These are phyloP conservation scores for Noctua comes DNA, from an alignment of 2,888 invertebrate genomes.

Conservation along the genomic window DNA sequence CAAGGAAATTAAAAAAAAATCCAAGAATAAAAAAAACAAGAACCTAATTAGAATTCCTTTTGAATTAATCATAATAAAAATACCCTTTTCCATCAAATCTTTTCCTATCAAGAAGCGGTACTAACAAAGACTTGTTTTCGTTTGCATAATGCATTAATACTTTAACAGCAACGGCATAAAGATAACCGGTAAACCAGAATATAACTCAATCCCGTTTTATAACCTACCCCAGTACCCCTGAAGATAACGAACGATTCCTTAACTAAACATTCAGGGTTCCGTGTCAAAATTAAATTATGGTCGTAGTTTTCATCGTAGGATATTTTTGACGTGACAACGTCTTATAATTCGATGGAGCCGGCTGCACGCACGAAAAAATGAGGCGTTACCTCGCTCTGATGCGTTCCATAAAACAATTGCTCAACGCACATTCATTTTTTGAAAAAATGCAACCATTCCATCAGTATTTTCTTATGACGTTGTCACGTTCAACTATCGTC, in stretches of 20 bases:
- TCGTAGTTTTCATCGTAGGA: neutral
- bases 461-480: too few species aligned
- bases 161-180: slow-evolving; percentile 38
- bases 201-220: slow-evolving; percentile 52
- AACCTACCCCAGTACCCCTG: slow-evolving; percentile 21
- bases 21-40: too few species aligned
- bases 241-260: slow-evolving; percentile 40
- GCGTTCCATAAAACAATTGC: too few species aligned
- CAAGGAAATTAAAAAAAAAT: neutral
- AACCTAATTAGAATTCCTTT: neutral
- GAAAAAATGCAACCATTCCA: too few species aligned
- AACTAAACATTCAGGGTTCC: slow-evolving; percentile 12
- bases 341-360: too few species aligned
- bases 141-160: slow-evolving; percentile 44
- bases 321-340: too few species aligned
- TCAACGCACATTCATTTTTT: too few species aligned
- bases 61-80: slow-evolving; percentile 7
- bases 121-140: slow-evolving; percentile 23
- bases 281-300: neutral
- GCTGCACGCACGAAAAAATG: too few species aligned
- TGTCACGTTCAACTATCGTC: too few species aligned
- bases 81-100: neutral
- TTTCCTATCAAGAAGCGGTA: slow-evolving; percentile 20
- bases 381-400: too few species aligned
- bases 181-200: slow-evolving; percentile 38